These are phyloP conservation scores for Drosophila yakuba DNA, from an alignment of 1,140 invertebrate species.

Conservation along the genomic window DNA sequence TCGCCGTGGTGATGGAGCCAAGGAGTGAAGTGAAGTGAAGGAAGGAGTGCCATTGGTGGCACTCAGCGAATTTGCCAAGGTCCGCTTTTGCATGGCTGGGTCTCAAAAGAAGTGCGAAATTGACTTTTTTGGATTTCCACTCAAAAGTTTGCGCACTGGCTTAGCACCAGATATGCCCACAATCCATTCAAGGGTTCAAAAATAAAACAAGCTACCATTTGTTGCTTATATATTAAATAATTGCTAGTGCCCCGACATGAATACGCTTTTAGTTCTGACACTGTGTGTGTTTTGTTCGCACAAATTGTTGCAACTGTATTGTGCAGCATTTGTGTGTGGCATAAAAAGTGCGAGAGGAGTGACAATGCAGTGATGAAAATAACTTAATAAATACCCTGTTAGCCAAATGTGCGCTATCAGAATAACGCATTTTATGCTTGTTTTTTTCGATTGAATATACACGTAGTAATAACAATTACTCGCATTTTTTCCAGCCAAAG, in stretches of 20 bases:
- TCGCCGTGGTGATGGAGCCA: slow-evolving; percentile 27
- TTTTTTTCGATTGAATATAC: too few species aligned
- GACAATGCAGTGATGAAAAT: too few species aligned
- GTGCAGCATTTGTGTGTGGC: too few species aligned
- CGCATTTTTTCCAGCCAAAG: not conserved
- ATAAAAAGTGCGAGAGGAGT: too few species aligned
- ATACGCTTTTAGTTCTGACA: too few species aligned
- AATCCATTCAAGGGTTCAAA: slow-evolving; percentile 4
- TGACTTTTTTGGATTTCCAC: slow-evolving; percentile 30
- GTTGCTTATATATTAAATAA: not conserved
- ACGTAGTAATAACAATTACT: too few species aligned
- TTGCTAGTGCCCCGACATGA: too few species aligned
- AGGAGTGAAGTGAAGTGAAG: not conserved
- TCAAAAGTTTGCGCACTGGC: slow-evolving; percentile 18
- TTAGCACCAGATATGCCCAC: slow-evolving; percentile 5
- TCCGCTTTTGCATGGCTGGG: slow-evolving; percentile 36
- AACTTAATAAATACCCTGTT: too few species aligned
- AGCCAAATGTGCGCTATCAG: too few species aligned
- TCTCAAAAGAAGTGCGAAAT: slow-evolving; percentile 41
- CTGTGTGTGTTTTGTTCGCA: too few species aligned
- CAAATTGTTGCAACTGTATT: too few species aligned
- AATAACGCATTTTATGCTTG: too few species aligned
- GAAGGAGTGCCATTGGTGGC: not conserved
- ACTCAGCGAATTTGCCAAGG: slow-evolving; percentile 5
- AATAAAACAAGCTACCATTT: not conserved